phyloP scores from a whole-genome alignment of 2,113 vertebrate species.

The Malurus alboscapulatus region DNA sequence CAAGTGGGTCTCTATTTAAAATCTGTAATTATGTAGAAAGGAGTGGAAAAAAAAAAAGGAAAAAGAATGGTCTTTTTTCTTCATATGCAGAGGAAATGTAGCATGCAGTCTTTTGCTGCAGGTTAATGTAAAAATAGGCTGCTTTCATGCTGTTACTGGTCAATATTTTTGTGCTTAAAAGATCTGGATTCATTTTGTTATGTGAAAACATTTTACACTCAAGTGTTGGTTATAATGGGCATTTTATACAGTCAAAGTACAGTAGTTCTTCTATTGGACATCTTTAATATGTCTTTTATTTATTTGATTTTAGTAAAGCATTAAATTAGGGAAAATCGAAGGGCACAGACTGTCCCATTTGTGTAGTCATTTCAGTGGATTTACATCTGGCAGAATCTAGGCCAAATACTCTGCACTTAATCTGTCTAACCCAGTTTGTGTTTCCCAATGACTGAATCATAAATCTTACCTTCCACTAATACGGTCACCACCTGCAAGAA shows the following conservation, averaged over 20 bases:
- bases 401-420: background rate
- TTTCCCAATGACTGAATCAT: background rate
- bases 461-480: background rate
- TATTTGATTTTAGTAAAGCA: background rate
- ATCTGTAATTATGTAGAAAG: background rate
- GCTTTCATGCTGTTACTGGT: background rate
- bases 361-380: background rate
- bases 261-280: background rate
- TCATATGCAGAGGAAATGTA: background rate
- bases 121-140: background rate
- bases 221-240: background rate
- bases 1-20: background rate
- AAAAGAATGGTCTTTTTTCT: background rate
- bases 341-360: background rate
- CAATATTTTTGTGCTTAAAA: background rate
- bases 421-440: background rate
- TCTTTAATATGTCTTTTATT: background rate
- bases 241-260: background rate
- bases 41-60: background rate
- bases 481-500: background rate
- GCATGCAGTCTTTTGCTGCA: background rate
- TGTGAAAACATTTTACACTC: background rate
- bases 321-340: background rate
- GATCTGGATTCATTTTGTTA: background rate
- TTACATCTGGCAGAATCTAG: slow-evolving; percentile 23